Base-by-base conservation (phyloP, 2,797 vertebrate species). In the Trichosurus vulpecula region DNA sequence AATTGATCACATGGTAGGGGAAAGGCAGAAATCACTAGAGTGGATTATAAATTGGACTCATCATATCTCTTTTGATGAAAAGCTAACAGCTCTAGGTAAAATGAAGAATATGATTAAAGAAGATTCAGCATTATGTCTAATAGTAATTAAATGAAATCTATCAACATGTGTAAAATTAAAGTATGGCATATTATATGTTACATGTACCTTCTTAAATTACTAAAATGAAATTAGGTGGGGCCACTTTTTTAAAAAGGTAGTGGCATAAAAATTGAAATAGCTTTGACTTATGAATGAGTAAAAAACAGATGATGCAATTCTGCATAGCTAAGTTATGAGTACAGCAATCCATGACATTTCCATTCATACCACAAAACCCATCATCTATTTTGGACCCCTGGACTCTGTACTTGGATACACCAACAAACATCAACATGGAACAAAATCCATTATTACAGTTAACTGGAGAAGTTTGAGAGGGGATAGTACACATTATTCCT, bases 1-100 rank as follows among this genome's bases (percentile, higher is more conserved):
- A 95, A 93, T 14, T 93, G 22, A 94, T 91, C 74, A 58, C 2
- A 10, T 91, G 19, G 29, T 56, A 93, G 52, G 31, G 87, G n/a
- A 93, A 96, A 94, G 54, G 6, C 1, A 10, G 92, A 35, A 93
- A 94, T 52, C 29, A 94, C 66, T 81, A 93, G 51, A 27, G 87
- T 10, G 93, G n/a, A 94, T 87, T 87, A 51, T 52, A 94, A 81
- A 1, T 95, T 19, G 74, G 61, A 92, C 31, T n/a, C 27, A 35
- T 92, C 25, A 57, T 56, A 94, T 35, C 51, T 61, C n/a, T 87
- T 92, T 47, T 56, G 91, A 92, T 57, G 47, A 55, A 94, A 81
- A 87, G 74, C 41, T 66, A 94, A 19, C 22, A 81, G 54, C 47
- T 29, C 30, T 56, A 56, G 47, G 54, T 35, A 92, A 91, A 94